Evolutionary conservation across 2,888 invertebrate species (phyloP).

Genomic region (Thecocarcelia acutangulata): DNA sequence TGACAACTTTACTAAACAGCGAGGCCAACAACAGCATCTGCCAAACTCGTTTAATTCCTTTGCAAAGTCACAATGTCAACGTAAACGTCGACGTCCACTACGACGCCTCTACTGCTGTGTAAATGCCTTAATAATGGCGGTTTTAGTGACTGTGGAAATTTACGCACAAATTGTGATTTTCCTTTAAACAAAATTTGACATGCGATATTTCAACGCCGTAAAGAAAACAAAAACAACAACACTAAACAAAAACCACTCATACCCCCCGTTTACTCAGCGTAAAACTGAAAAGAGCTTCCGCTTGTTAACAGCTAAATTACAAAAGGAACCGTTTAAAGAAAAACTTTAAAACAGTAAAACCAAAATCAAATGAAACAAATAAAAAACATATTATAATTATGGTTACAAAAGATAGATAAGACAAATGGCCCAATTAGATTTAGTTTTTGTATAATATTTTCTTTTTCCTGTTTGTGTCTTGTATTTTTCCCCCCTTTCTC

Average conservation of each 20-base stretch:
- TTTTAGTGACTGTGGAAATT: conserved; percentile 80
- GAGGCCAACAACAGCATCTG: conserved; percentile 10
- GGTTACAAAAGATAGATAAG: no score
- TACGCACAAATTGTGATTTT: conserved; percentile 80
- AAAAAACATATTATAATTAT: background rate
- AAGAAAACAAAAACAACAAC: conserved; percentile 20
- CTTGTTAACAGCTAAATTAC: conserved; percentile 49
- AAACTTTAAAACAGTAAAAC: conserved; percentile 14
- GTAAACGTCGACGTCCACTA: conserved; percentile 78
- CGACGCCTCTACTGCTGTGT: conserved; percentile 80
- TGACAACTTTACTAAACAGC: conserved; percentile 34
- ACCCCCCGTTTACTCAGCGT: conserved; percentile 9
- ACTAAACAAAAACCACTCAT: background rate
- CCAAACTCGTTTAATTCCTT: conserved; percentile 42
- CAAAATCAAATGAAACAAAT: conserved; percentile 1
- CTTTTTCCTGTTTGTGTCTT: no score
- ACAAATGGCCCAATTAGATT: no score
- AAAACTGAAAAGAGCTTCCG: conserved; percentile 56
- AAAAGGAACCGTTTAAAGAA: conserved; percentile 16
- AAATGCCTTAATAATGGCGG: conserved; percentile 78
- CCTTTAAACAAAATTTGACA: conserved; percentile 70
- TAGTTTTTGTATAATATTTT: no score
- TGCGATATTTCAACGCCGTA: background rate
- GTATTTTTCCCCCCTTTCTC: no score
- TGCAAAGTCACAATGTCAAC: conserved; percentile 72